A percentile compares a stretch with the other conserved stretches of the same genome.
phyloP scores from a whole-genome alignment of 1,140 invertebrate genomes.

The Onthophagus taurus region DNA sequence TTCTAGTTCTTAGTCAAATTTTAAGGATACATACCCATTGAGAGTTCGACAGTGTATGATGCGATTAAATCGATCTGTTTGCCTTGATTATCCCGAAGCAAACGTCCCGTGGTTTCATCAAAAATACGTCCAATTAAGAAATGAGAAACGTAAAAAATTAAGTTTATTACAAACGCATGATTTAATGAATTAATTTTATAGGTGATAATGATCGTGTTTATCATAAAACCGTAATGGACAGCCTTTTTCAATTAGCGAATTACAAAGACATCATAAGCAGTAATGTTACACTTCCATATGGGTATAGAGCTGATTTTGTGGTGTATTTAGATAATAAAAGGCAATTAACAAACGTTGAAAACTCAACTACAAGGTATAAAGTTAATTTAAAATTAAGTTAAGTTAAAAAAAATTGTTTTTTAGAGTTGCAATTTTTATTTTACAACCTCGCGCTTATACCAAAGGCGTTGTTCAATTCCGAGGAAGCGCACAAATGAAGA shows the following conservation, averaged over 20 bases:
- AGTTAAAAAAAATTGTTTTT: conserved; percentile 18
- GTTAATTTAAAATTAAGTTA: conserved; percentile 22
- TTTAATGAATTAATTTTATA: too few relatives aligned
- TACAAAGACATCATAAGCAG: conserved; percentile 3
- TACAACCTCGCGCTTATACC: conserved; percentile 34
- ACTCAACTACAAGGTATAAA: conserved; percentile 20
- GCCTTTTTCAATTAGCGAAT: background rate
- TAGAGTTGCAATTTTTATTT: conserved; percentile 38
- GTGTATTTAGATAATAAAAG: conserved; percentile 21
- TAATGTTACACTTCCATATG: conserved; percentile 29
- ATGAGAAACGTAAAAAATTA: conserved; percentile 22
- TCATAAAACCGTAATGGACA: background rate
- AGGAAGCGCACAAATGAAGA: conserved; percentile 38
- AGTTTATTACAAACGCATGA: conserved; percentile 5
- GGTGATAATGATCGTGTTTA: background rate
- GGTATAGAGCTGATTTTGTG: conserved; percentile 31
- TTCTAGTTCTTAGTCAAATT: conserved; percentile 13
- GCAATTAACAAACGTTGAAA: conserved; percentile 15
- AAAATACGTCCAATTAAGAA: conserved; percentile 44
- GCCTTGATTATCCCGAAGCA: conserved; percentile 49
- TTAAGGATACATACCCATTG: conserved; percentile 42
- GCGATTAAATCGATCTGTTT: conserved; percentile 52
- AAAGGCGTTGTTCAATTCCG: conserved; percentile 30
- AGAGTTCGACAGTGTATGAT: conserved; percentile 45
- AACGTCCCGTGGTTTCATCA: conserved; percentile 57